These are phyloP conservation scores for Nemotelus nigrinus DNA, from an alignment of 2,888 invertebrate genomes.

Conservation along the genomic window DNA sequence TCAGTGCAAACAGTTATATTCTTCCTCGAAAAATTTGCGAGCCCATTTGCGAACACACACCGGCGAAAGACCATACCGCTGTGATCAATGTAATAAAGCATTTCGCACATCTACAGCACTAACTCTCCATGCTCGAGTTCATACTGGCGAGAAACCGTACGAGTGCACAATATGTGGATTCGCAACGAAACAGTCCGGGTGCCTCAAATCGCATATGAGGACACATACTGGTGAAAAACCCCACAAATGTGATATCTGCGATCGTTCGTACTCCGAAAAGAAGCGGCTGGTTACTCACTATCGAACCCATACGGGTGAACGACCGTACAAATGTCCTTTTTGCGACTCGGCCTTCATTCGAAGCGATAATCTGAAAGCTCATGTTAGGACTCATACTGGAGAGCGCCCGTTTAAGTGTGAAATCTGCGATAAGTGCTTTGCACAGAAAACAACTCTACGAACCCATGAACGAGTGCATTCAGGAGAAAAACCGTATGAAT, in stretches of 20 bases:
- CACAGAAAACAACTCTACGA: constrained; percentile 43
- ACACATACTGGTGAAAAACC: constrained; percentile 49
- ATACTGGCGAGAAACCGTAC: constrained; percentile 48
- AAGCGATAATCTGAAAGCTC: constrained; percentile 43
- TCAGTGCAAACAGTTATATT: constrained; percentile 46
- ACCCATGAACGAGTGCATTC: constrained; percentile 45
- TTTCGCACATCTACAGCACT: constrained; percentile 48
- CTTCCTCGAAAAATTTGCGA: constrained; percentile 48
- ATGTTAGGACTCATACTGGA: constrained; percentile 47
- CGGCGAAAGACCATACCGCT: constrained; percentile 49
- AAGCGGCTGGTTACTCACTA: constrained; percentile 48
- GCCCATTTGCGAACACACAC: constrained; percentile 49
- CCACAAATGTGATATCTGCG: constrained; percentile 46
- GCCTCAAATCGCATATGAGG: constrained; percentile 45
- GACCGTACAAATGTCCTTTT: constrained; percentile 47
- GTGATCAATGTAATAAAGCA: constrained; percentile 48
- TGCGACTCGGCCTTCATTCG: constrained; percentile 47
- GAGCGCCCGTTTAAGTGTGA: constrained; percentile 47
- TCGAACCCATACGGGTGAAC: constrained; percentile 47
- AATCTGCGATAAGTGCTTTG: constrained; percentile 41
- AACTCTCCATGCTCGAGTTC: constrained; percentile 46
- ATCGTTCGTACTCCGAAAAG: constrained; percentile 46
- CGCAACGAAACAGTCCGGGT: constrained; percentile 48
- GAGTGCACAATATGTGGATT: constrained; percentile 44
- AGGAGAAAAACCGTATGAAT: constrained; percentile 46